A percentile compares a stretch with the other conserved stretches of the same genome.
phyloP scores from a whole-genome alignment of 2,797 vertebrate genomes.

The Pangasius mekongensis region DNA sequence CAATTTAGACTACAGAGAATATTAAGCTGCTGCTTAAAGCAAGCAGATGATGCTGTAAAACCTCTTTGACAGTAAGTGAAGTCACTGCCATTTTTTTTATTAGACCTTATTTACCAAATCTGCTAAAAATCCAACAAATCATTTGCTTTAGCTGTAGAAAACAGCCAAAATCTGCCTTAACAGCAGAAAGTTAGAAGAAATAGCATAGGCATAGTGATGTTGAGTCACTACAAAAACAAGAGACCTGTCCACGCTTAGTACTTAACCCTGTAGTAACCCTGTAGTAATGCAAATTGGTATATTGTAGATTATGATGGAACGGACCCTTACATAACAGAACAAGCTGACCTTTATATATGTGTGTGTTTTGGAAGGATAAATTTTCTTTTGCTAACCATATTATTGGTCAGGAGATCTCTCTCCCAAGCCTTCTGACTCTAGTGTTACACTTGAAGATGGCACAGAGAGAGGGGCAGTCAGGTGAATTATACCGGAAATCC shows the following conservation, averaged over 20 bases:
- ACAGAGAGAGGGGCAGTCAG: constrained; percentile 42
- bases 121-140: too few species aligned
- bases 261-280: constrained; percentile 8
- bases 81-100: neutral
- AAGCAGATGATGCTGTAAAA: neutral
- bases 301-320: neutral
- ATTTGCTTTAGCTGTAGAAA: neutral
- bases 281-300: neutral
- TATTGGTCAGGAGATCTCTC: constrained; percentile 24
- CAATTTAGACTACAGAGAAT: neutral
- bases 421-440: constrained; percentile 32
- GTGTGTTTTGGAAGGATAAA: neutral
- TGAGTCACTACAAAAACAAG: neutral
- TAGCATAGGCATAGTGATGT: neutral
- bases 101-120: neutral
- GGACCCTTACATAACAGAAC: constrained; percentile 1
- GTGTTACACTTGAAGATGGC: constrained; percentile 33
- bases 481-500: constrained; percentile 42
- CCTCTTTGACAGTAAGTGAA: too few species aligned
- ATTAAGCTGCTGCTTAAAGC: too few species aligned
- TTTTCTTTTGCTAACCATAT: constrained; percentile 33
- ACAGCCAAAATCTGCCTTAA: neutral
- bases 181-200: neutral
- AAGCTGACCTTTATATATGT: neutral
- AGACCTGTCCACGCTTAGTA: neutral